These are phyloP conservation scores for Platynereis dumerilii DNA, from an alignment of 2,888 invertebrate genomes.

Conservation along the genomic window DNA sequence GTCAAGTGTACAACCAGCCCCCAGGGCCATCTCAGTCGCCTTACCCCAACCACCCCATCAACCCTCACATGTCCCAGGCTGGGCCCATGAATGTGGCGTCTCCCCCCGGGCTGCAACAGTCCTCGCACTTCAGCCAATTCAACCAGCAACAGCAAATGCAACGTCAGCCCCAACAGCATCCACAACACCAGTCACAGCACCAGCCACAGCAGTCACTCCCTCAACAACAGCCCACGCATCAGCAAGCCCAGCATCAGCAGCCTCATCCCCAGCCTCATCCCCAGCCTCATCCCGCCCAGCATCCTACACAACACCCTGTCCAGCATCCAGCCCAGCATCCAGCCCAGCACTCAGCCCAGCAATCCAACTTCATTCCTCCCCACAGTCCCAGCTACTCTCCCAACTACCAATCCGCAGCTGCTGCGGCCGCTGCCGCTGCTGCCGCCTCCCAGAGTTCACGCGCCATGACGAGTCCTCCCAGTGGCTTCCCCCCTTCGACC, in stretches of 20 bases:
- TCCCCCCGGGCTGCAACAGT: no score
- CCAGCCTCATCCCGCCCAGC: not conserved
- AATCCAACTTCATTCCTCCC: conserved; percentile 5
- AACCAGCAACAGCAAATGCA: conserved; percentile 1
- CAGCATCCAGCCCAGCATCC: conserved; percentile 8
- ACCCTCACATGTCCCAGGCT: no score
- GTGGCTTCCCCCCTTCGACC: conserved; percentile 16
- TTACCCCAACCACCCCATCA: no score
- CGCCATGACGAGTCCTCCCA: not conserved
- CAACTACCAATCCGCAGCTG: not conserved
- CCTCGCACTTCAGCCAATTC: no score
- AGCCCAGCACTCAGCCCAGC: conserved; percentile 12
- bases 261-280: not conserved
- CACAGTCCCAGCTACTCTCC: not conserved
- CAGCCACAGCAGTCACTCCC: conserved; percentile 7
- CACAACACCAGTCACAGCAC: not conserved
- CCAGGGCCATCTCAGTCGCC: no score
- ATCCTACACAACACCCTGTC: conserved; percentile 2
- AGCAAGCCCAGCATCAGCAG: conserved; percentile 27
- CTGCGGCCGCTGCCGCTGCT: not conserved
- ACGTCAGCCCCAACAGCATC: conserved; percentile 6
- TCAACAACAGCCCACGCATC: conserved; percentile 8
- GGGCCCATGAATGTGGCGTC: no score
- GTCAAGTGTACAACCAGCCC: no score
- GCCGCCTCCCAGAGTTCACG: not conserved